These are phyloP conservation scores for Scaptomyza reducta DNA, from an alignment of 2,888 invertebrate genomes.

Conservation along the genomic window DNA sequence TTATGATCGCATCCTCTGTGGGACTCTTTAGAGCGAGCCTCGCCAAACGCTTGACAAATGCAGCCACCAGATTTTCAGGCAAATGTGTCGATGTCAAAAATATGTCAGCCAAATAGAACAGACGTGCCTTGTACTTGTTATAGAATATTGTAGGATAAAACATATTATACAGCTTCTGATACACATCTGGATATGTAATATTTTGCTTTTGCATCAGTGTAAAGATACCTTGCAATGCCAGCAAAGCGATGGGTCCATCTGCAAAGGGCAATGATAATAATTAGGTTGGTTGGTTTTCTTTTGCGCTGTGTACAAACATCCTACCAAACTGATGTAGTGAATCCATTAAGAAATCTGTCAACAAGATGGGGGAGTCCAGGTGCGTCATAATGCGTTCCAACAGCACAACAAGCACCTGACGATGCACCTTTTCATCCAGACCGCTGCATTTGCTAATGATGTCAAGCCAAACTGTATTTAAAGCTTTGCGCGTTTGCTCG, in stretches of 20 bases:
- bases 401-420: conserved; percentile 91
- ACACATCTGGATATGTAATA: conserved; percentile 97
- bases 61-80: conserved; percentile 95
- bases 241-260: conserved; percentile 94
- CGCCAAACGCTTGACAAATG: conserved; percentile 95
- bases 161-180: conserved; percentile 96
- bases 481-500: conserved; percentile 86
- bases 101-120: conserved; percentile 94
- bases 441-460: conserved; percentile 85
- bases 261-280: conserved; percentile 32
- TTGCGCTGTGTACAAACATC: too few relatives aligned
- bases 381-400: conserved; percentile 93
- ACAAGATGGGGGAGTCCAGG: conserved; percentile 91
- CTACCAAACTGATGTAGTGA: conserved; percentile 90
- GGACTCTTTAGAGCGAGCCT: conserved; percentile 93
- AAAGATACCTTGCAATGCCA: conserved; percentile 96
- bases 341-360: conserved; percentile 96
- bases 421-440: conserved; percentile 88
- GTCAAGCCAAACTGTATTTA: conserved; percentile 91
- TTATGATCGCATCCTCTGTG: conserved; percentile 90
- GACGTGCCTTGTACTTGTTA: conserved; percentile 93
- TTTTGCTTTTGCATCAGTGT: conserved; percentile 95
- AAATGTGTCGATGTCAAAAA: conserved; percentile 97
- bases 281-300: too few relatives aligned
- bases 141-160: conserved; percentile 96